Conservation (phyloP, 2,113 vertebrate genomes). For the Mola mola region DNA sequence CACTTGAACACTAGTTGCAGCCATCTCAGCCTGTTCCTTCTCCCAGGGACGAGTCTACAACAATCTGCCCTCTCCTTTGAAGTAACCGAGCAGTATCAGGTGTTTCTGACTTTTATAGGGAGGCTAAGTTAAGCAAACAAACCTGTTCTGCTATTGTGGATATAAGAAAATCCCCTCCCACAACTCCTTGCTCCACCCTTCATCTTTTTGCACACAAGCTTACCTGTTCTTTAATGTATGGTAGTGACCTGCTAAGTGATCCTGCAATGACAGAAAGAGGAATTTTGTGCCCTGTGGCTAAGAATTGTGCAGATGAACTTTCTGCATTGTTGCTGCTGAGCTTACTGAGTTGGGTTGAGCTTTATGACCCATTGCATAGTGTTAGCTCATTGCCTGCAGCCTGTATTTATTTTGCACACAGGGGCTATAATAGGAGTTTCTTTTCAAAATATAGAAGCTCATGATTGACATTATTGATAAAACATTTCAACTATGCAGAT, state of each 20-base stretch:
- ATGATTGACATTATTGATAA: not conserved
- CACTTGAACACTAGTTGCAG: conserved; percentile 70
- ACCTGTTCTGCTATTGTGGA: conserved; percentile 63
- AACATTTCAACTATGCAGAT: too few species aligned
- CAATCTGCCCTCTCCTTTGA: conserved; percentile 16
- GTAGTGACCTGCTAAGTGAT: conserved; percentile 20
- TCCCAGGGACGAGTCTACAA: not conserved
- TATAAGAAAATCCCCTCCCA: conserved; percentile 44
- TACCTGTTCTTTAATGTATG: conserved; percentile 14
- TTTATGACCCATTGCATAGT: not conserved
- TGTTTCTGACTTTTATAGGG: conserved; percentile 55
- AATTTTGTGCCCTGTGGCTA: conserved; percentile 31
- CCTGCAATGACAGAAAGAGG: conserved; percentile 14
- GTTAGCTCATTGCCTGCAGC: not conserved
- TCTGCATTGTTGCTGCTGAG: conserved; percentile 1
- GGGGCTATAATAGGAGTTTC: not conserved
- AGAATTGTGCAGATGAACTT: not conserved
- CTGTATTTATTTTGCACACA: conserved; percentile 24
- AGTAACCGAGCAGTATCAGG: conserved; percentile 51
- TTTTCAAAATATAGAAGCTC: not conserved
- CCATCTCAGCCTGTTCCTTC: conserved; percentile 66
- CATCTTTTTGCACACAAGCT: not conserved
- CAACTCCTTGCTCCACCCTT: conserved; percentile 51
- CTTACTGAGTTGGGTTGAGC: conserved; percentile 21
- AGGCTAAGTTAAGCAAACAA: conserved; percentile 42